Evolutionary conservation across 2,797 vertebrate species (phyloP).

Genomic region (Onychomys leucogaster): DNA sequence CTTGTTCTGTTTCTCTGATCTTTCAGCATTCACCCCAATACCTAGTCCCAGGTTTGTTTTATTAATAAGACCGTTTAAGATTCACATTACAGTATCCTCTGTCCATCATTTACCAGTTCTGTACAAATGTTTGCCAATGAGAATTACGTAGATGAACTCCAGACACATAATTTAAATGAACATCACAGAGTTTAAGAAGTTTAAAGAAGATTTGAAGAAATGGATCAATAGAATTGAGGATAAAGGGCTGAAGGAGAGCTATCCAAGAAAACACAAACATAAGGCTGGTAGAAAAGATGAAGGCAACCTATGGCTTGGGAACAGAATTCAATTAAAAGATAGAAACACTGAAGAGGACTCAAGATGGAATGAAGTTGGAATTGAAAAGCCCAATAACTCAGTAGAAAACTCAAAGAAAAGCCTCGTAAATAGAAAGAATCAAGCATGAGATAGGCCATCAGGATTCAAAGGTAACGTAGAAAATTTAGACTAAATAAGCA

Average conservation of each 20-base stretch:
- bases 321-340: background rate
- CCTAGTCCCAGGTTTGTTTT: too few relatives aligned
- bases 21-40: too few relatives aligned
- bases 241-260: background rate
- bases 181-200: background rate
- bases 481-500: background rate
- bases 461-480: background rate
- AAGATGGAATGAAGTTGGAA: background rate
- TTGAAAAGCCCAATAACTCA: background rate
- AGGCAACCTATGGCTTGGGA: background rate
- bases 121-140: background rate
- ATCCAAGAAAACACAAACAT: background rate
- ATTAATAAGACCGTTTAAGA: too few relatives aligned
- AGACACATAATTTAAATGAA: background rate
- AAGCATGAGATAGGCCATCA: background rate
- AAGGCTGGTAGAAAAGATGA: background rate
- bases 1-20: too few relatives aligned
- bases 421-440: background rate
- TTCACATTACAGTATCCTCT: background rate
- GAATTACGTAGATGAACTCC: background rate
- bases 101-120: background rate
- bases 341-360: background rate
- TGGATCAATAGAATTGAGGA: background rate
- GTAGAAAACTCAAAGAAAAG: background rate
- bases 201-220: background rate